phyloP scores from a whole-genome alignment of 2,797 vertebrate genomes.

The Anolis apletophallus region DNA sequence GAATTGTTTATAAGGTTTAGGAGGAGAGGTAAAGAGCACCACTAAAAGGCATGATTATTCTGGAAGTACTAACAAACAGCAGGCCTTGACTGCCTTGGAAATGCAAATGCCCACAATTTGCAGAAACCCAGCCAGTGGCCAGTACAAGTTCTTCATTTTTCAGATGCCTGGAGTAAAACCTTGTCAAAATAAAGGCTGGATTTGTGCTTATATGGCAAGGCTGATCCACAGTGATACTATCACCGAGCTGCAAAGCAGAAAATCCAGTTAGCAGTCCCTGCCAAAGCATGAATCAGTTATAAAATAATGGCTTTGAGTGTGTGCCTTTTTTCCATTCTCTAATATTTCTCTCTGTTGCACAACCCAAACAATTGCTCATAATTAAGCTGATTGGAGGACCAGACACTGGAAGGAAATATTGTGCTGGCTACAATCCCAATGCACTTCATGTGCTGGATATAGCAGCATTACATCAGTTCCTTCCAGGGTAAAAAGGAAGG shows the following conservation, averaged over 20 bases:
- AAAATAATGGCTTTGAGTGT: constrained; percentile 76
- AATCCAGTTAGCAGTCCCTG: constrained; percentile 77
- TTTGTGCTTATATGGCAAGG: constrained; percentile 84
- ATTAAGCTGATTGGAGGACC: constrained; percentile 81
- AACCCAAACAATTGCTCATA: constrained; percentile 84
- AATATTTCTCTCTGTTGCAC: constrained; percentile 80
- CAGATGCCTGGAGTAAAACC: constrained; percentile 76
- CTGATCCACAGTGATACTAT: constrained; percentile 74
- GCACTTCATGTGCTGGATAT: constrained; percentile 76
- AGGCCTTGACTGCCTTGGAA: constrained; percentile 58
- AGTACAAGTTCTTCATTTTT: constrained; percentile 77
- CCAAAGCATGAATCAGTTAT: constrained; percentile 85
- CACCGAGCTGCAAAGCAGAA: constrained; percentile 77
- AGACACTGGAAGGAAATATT: constrained; percentile 80
- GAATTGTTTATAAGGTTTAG: constrained; percentile 59
- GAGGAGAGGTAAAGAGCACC: constrained; percentile 45
- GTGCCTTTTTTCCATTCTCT: constrained; percentile 84
- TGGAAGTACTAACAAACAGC: constrained; percentile 59
- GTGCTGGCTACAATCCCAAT: constrained; percentile 68
- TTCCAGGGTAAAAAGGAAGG: constrained; percentile 69
- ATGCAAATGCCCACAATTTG: constrained; percentile 57
- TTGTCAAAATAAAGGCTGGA: constrained; percentile 79
- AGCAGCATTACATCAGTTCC: constrained; percentile 80
- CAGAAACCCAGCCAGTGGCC: constrained; percentile 67
- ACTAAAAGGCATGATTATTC: constrained; percentile 58